Evolutionary conservation across 2,797 vertebrate genomes (phyloP).

Genomic region (Sebastes hubbsi): DNA sequence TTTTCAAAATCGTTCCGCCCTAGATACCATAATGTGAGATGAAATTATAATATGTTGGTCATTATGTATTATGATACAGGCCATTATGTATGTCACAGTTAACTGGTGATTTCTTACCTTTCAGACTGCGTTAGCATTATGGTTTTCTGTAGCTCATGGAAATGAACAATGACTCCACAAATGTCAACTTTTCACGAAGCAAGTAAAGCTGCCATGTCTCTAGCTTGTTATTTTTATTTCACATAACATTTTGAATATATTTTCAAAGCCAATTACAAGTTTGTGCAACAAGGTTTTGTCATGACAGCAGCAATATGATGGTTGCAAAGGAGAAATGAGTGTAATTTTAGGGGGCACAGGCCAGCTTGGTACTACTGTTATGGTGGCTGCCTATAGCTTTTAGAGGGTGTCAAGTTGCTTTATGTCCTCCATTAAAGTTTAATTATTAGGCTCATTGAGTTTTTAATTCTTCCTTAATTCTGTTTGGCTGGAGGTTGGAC

Average conservation of each 20-base stretch:
- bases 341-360: slow-evolving; percentile 9
- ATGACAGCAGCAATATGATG: slow-evolving; percentile 12
- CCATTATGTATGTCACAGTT: not conserved
- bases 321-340: slow-evolving; percentile 22
- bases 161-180: not conserved
- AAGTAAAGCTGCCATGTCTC: not conserved
- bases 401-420: slow-evolving; percentile 66
- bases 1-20: too few species aligned
- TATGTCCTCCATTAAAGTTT: slow-evolving; percentile 78
- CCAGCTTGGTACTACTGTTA: slow-evolving; percentile 28
- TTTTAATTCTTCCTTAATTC: slow-evolving; percentile 78
- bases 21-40: not conserved
- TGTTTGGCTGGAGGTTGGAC: slow-evolving; percentile 65
- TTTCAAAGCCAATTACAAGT: not conserved
- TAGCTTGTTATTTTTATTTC: not conserved
- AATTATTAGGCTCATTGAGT: slow-evolving; percentile 80
- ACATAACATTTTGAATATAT: not conserved
- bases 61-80: not conserved
- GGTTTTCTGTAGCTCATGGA: not conserved
- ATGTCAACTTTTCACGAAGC: not conserved
- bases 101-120: not conserved
- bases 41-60: not conserved
- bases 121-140: not conserved
- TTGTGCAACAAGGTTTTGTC: not conserved
- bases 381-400: slow-evolving; percentile 59